Evolutionary conservation across 1,140 invertebrate genomes (phyloP).

Genomic region (Psix sp.): DNA sequence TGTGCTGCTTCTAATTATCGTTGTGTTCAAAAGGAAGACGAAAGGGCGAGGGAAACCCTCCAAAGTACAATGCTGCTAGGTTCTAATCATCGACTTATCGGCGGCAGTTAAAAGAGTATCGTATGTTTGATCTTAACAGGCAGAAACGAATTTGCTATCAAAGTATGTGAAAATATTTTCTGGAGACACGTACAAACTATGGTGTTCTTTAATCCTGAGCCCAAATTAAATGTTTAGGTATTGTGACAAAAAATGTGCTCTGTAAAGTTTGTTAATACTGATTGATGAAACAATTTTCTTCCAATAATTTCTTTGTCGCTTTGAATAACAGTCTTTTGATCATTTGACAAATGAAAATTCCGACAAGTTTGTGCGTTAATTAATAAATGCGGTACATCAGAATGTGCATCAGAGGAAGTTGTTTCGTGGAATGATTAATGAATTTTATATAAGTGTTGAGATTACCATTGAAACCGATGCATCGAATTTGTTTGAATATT

Average conservation of each 20-base stretch:
- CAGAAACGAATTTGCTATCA: too few relatives aligned
- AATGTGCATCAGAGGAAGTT: not conserved
- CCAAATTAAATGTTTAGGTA: too few relatives aligned
- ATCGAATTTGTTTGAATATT: conserved; percentile 20
- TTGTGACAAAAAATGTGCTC: not conserved
- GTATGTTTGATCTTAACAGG: conserved; percentile 58
- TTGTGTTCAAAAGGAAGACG: conserved; percentile 48
- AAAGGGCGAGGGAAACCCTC: conserved; percentile 51
- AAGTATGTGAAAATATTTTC: too few relatives aligned
- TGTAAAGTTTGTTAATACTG: conserved; percentile 6
- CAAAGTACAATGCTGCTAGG: conserved; percentile 75
- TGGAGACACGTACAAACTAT: too few relatives aligned
- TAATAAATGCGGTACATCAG: conserved; percentile 4
- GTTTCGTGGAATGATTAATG: conserved; percentile 7
- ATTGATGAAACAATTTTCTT: conserved; percentile 18
- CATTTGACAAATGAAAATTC: conserved; percentile 5
- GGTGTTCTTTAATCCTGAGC: too few relatives aligned
- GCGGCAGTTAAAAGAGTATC: conserved; percentile 61
- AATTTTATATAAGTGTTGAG: conserved; percentile 11
- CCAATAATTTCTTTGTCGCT: not conserved
- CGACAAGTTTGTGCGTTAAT: not conserved
- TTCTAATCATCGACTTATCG: conserved; percentile 77
- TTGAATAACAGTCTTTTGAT: conserved; percentile 16
- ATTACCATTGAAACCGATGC: not conserved
- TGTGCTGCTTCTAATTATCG: conserved; percentile 73